Base-by-base conservation (phyloP, 2,113 vertebrate species). In the Gymnorhina tibicen region DNA sequence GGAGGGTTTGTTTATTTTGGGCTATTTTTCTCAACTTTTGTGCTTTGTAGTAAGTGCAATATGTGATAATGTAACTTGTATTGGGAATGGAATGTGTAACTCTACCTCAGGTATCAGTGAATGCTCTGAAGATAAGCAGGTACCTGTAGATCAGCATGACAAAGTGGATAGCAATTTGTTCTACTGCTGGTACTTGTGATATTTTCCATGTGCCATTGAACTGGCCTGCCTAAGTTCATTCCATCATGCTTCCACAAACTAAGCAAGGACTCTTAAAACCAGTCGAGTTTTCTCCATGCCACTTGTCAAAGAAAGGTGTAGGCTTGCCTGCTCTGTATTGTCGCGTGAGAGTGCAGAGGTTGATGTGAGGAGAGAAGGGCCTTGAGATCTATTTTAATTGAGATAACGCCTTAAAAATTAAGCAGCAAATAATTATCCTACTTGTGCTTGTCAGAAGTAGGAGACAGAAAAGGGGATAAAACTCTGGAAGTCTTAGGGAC, bases 121-220 rank as follows among this genome's bases (percentile, higher is more conserved):
- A 93, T 94, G 75, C 89, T 95, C 79, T 70, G 63, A 93, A 96
- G 97, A 97, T 98, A 97, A 98, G 91, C 69, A 82, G 87, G 72
- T 63, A 86, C 72, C 70, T 95, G 27, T 97, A 97, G 95, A 96
- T 96, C 95, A 96, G 47, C 66, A 44, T 86, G 97, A 96, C 66
- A 91, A 93, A 97, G 85, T 97, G 59, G 53, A 75, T 83, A 92
- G 87, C 56, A 72, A 92, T 96, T 97, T 96, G 75, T 92, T 94
- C 60, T 46, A 1, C 50, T 88, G 47, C 70, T 87, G 63, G 56
- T 88, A 87, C 79, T 92, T 89, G 59, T 90, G 87, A 86, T 91
- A 39, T 95, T 97, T 93, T 66, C 63, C 13, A 19, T 91, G 27
- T 55, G 37, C 27, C 5, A 5, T 55, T 87, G 64, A 58, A 42